Percentiles rank a stretch among this genome's conserved stretches.
These are phyloP conservation scores for Eristalis pertinax DNA, from an alignment of 2,888 invertebrate species.

Conservation along the genomic window DNA sequence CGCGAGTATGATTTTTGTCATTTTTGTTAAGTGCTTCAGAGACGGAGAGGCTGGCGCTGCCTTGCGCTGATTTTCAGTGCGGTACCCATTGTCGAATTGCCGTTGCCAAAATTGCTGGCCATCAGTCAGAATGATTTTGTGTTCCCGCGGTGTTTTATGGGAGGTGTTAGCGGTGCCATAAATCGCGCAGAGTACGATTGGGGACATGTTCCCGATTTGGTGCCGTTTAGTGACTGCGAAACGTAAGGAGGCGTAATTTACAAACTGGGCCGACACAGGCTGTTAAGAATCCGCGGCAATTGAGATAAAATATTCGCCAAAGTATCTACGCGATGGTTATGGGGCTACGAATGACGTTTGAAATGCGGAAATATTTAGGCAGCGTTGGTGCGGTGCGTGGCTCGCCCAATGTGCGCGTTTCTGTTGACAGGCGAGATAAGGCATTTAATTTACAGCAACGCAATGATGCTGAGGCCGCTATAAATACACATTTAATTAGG, in stretches of 20 bases:
- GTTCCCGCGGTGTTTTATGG: constrained; percentile 53
- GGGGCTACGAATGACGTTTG: constrained; percentile 1
- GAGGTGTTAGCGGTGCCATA: constrained; percentile 46
- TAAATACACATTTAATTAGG: constrained; percentile 15
- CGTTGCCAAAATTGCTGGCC: constrained; percentile 15
- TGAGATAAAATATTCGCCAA: neutral
- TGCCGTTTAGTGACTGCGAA: constrained; percentile 31
- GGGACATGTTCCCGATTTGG: constrained; percentile 59
- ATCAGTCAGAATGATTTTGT: constrained; percentile 57
- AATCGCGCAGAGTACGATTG: constrained; percentile 64
- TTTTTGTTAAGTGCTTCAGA: constrained; percentile 14
- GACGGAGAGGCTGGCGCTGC: neutral
- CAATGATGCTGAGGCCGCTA: neutral
- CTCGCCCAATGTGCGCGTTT: neutral
- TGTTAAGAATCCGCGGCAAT: constrained; percentile 21
- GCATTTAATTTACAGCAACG: neutral
- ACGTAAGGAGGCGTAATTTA: constrained; percentile 50
- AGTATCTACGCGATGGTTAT: neutral
- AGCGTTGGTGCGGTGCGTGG: neutral
- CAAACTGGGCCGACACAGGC: constrained; percentile 49
- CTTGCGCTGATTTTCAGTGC: constrained; percentile 41
- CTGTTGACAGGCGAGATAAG: constrained; percentile 41
- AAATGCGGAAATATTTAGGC: constrained; percentile 29
- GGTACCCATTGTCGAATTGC: constrained; percentile 26
- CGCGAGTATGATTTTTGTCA: neutral